Conservation (phyloP, 2,888 invertebrate genomes). For the Andrena haemorrhoa region DNA sequence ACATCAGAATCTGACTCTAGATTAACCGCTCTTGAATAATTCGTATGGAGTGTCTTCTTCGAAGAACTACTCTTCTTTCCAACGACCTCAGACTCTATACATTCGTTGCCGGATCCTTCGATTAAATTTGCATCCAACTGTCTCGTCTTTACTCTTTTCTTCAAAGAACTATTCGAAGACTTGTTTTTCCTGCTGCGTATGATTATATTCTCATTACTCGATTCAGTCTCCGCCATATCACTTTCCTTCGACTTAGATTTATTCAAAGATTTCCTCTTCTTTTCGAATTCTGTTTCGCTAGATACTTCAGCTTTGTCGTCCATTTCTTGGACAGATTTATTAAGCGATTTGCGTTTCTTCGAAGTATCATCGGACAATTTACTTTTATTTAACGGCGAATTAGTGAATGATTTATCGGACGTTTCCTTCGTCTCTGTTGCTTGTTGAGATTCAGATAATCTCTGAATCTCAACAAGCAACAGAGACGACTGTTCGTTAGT, state of each 20-base stretch:
- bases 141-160: conserved; percentile 22
- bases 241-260: conserved; percentile 27
- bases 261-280: conserved; percentile 41
- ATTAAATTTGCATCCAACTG: background rate
- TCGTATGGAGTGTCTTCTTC: conserved; percentile 15
- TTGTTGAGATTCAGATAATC: conserved; percentile 2
- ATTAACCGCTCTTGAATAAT: conserved; percentile 59
- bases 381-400: conserved; percentile 20
- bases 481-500: conserved; percentile 1
- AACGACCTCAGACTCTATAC: background rate
- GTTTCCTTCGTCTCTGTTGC: background rate
- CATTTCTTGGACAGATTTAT: conserved; percentile 21
- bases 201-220: background rate
- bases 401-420: background rate
- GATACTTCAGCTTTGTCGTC: conserved; percentile 19
- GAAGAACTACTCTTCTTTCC: background rate
- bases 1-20: conserved; percentile 58
- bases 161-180: conserved; percentile 32
- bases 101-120: conserved; percentile 19
- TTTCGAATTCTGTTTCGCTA: conserved; percentile 38
- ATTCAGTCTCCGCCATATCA: conserved; percentile 14
- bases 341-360: conserved; percentile 27
- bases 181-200: conserved; percentile 6
- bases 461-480: no score
- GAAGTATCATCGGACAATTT: background rate